Percentiles rank a stretch among this genome's conserved stretches.
phyloP scores from a whole-genome alignment of 2,113 vertebrate genomes.

The Actenoides hombroni region DNA sequence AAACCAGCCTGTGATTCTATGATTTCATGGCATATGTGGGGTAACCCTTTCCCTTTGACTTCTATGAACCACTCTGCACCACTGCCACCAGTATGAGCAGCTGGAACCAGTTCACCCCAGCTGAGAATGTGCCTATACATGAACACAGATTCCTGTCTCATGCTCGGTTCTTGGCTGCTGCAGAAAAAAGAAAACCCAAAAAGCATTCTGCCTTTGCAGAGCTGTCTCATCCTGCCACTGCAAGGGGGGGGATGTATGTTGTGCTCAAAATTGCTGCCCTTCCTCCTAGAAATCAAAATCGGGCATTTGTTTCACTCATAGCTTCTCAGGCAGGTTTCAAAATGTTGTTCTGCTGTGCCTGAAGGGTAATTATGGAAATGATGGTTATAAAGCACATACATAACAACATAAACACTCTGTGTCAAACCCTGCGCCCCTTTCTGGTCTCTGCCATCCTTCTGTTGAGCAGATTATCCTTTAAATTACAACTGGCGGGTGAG shows the following conservation, averaged over 20 bases:
- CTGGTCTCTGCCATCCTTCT: constrained; percentile 20
- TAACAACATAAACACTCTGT: not conserved
- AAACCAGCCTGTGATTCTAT: not conserved
- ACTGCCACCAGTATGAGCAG: not conserved
- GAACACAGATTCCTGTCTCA: not conserved
- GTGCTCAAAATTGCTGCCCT: constrained; percentile 31
- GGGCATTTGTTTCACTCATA: constrained; percentile 12
- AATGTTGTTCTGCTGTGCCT: not conserved
- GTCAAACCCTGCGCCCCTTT: constrained; percentile 1
- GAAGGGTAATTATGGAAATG: not conserved
- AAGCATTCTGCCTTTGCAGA: not conserved
- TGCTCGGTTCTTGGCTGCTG: not conserved
- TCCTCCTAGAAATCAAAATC: constrained; percentile 37
- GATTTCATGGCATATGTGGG: not conserved
- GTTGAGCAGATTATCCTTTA: constrained; percentile 44
- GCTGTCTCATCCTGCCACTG: not conserved
- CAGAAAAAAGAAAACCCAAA: not conserved
- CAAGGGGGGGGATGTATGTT: not conserved
- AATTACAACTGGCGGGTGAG: not conserved
- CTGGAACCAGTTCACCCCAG: not conserved
- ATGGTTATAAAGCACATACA: not conserved
- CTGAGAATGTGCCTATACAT: not conserved
- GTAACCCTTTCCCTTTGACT: not conserved
- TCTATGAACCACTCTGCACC: not conserved
- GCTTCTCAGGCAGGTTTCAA: not conserved